Conservation (phyloP, 2,113 vertebrate genomes). For the Rostratula benghalensis region DNA sequence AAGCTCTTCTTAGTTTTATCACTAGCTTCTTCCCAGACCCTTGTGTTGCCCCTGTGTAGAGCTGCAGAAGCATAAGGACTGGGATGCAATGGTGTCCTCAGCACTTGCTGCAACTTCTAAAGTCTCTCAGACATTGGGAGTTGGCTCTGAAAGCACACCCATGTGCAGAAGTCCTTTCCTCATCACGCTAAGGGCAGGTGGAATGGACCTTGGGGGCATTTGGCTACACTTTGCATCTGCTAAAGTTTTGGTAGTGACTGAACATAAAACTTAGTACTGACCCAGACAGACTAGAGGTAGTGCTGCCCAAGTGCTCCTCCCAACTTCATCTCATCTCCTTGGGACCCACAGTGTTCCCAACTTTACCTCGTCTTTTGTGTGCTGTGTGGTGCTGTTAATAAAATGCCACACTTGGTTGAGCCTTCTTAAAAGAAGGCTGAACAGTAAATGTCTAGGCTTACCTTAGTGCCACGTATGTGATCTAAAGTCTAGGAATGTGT, state of each 20-base stretch:
- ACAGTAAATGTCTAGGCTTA: neutral
- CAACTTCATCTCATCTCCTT: neutral
- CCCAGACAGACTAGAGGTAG: neutral
- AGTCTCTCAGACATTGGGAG: neutral
- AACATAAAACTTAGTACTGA: neutral
- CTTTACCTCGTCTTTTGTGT: neutral
- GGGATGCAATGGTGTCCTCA: neutral
- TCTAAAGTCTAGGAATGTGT: neutral
- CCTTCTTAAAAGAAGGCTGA: neutral
- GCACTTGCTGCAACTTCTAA: neutral
- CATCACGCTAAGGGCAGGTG: rapidly evolving
- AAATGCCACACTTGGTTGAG: neutral
- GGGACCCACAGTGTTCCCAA: rapidly evolving
- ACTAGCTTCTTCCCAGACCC: neutral
- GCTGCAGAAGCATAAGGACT: neutral
- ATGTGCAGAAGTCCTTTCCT: neutral
- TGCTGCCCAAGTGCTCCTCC: neutral
- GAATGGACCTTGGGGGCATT: neutral
- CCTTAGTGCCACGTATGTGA: rapidly evolving
- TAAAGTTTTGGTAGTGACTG: neutral
- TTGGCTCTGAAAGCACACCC: neutral
- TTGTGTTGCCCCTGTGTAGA: neutral
- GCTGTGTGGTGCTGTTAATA: neutral
- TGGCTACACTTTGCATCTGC: neutral
- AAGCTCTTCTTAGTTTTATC: neutral